These are phyloP conservation scores for Trematocara zebra DNA, from an alignment of 2,113 vertebrate species.

Conservation along the genomic window DNA sequence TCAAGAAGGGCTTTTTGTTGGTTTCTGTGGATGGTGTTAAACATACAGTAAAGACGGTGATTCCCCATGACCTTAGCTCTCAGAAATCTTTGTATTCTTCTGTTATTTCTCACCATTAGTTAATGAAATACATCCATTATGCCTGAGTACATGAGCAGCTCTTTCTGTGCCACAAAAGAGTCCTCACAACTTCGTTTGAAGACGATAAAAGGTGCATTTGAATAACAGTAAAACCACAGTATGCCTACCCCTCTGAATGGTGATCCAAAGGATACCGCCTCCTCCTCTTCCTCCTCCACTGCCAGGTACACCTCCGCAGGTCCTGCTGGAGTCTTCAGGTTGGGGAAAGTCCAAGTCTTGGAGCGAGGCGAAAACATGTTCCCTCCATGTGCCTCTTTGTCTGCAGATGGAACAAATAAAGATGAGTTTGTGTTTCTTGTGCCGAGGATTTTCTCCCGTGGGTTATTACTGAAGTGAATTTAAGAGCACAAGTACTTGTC, in stretches of 20 bases:
- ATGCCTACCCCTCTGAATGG: slow-evolving; percentile 59
- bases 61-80: not conserved
- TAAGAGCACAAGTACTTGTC: not conserved
- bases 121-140: not conserved
- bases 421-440: not conserved
- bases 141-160: not conserved
- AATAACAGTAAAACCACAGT: not conserved
- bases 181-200: not conserved
- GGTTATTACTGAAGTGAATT: not conserved
- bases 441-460: not conserved
- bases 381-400: slow-evolving; percentile 47
- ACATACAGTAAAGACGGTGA: not conserved
- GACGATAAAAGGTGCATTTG: not conserved
- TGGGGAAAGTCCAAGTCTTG: slow-evolving; percentile 90
- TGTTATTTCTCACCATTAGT: not conserved
- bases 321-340: slow-evolving; percentile 71
- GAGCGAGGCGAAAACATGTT: slow-evolving; percentile 63
- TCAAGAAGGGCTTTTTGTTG: not conserved
- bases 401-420: slow-evolving; percentile 9
- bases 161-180: not conserved
- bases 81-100: not conserved
- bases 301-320: slow-evolving; percentile 79
- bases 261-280: slow-evolving; percentile 67
- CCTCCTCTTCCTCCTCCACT: slow-evolving; percentile 72
- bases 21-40: not conserved